Percentiles rank a stretch among this genome's conserved stretches.
These are phyloP conservation scores for Machimus atricapillus DNA, from an alignment of 2,888 invertebrate genomes.

Conservation along the genomic window DNA sequence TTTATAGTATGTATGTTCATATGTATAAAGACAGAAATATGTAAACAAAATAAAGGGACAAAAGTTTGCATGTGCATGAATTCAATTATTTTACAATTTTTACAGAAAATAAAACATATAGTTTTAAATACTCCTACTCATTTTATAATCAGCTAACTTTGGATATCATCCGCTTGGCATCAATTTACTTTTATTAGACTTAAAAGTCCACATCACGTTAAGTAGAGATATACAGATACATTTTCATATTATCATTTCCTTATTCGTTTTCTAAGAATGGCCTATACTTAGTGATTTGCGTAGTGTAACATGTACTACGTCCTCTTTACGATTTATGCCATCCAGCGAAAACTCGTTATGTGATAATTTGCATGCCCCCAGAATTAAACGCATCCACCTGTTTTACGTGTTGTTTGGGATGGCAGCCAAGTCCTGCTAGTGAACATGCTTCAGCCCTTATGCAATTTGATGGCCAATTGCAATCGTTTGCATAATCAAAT, in stretches of 20 bases:
- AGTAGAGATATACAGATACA: not conserved
- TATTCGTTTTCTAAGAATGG: not conserved
- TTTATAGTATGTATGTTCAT: too few relatives aligned
- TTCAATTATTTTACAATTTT: too few relatives aligned
- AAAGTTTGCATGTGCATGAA: too few relatives aligned
- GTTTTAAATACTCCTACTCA: too few relatives aligned
- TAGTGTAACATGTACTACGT: not conserved
- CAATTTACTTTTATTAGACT: not conserved
- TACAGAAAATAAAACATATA: too few relatives aligned
- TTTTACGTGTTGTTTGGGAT: not conserved
- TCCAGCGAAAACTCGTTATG: not conserved
- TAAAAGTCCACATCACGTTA: not conserved
- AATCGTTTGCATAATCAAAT: slow-evolving; percentile 9
- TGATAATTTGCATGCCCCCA: not conserved
- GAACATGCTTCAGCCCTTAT: not conserved
- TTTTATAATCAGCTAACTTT: not conserved
- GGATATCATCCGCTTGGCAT: not conserved
- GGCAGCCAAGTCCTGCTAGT: not conserved
- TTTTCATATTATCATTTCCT: not conserved
- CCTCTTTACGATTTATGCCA: not conserved
- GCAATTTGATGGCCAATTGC: slow-evolving; percentile 13
- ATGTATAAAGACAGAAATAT: too few relatives aligned
- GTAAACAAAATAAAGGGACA: too few relatives aligned
- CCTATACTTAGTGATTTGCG: not conserved
- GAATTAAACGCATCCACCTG: not conserved